A percentile compares a stretch with the other conserved stretches of the same genome.
These are phyloP conservation scores for Anarrhichthys ocellatus DNA, from an alignment of 2,113 vertebrate genomes.

Conservation along the genomic window DNA sequence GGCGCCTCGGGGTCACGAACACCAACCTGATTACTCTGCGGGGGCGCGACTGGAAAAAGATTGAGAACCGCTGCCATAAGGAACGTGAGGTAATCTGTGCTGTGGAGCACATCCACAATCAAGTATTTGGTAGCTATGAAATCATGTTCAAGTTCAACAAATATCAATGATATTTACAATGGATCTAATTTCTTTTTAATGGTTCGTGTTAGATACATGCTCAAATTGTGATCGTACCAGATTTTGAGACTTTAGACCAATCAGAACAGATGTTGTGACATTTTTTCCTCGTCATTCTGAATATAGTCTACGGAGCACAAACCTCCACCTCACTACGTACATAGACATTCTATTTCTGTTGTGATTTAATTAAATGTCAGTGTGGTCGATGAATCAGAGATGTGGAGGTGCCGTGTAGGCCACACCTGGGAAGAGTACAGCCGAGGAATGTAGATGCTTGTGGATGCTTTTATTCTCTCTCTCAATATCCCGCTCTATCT, in stretches of 20 bases:
- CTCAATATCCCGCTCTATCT: background rate
- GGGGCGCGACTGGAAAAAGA: background rate
- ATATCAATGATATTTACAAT: too few species aligned
- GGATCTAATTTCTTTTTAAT: too few species aligned
- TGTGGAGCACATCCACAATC: background rate
- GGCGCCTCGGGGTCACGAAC: background rate
- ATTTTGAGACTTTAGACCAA: background rate
- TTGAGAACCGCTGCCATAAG: background rate
- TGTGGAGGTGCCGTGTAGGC: constrained; percentile 1
- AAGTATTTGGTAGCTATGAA: background rate
- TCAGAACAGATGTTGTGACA: background rate
- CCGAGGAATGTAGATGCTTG: constrained; percentile 19
- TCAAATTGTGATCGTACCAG: too few species aligned
- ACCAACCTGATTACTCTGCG: background rate
- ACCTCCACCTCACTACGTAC: background rate
- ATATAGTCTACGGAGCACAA: too few species aligned
- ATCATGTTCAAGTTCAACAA: too few species aligned
- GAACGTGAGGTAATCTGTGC: background rate
- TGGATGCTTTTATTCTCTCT: constrained; percentile 1
- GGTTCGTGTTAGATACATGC: background rate
- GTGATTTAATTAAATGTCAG: constrained; percentile 41
- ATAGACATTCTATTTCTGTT: constrained; percentile 34
- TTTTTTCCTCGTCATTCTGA: too few species aligned
- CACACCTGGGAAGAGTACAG: constrained; percentile 60
- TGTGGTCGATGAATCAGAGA: constrained; percentile 61